phyloP scores from a whole-genome alignment of 1,140 invertebrate species.

The Psilanteris sp. region DNA sequence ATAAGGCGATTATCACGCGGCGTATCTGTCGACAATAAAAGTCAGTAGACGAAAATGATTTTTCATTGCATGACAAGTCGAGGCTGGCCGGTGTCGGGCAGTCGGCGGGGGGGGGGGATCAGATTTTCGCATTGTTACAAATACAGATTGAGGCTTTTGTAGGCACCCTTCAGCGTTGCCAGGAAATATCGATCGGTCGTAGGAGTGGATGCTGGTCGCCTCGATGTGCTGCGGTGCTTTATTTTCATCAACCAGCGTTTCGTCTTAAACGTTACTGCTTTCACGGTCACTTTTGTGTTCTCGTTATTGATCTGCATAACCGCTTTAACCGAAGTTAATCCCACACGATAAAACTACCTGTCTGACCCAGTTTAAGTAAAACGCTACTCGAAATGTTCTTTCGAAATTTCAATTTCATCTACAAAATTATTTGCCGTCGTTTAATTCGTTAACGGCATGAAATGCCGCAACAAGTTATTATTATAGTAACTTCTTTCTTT shows the following conservation, averaged over 20 bases:
- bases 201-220: conserved; percentile 54
- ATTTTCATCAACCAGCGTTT: conserved; percentile 50
- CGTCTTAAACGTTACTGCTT: conserved; percentile 47
- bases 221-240: conserved; percentile 49
- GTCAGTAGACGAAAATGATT: conserved; percentile 49
- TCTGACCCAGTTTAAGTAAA: conserved; percentile 23
- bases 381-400: too few species aligned
- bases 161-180: conserved; percentile 59
- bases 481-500: too few species aligned
- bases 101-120: conserved; percentile 42
- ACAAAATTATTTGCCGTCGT: too few species aligned
- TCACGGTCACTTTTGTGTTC: conserved; percentile 56
- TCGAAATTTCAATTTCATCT: too few species aligned
- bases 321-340: conserved; percentile 36
- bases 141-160: conserved; percentile 56
- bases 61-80: conserved; percentile 44
- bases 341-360: conserved; percentile 18
- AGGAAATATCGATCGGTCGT: conserved; percentile 61
- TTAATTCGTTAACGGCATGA: too few species aligned
- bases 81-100: conserved; percentile 35
- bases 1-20: conserved; percentile 6
- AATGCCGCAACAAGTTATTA: too few species aligned
- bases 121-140: conserved; percentile 56
- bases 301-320: conserved; percentile 49
- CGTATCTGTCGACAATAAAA: conserved; percentile 29